Evolutionary conservation across 2,888 invertebrate species (phyloP).

Genomic region (Sarcophaga carnaria): DNA sequence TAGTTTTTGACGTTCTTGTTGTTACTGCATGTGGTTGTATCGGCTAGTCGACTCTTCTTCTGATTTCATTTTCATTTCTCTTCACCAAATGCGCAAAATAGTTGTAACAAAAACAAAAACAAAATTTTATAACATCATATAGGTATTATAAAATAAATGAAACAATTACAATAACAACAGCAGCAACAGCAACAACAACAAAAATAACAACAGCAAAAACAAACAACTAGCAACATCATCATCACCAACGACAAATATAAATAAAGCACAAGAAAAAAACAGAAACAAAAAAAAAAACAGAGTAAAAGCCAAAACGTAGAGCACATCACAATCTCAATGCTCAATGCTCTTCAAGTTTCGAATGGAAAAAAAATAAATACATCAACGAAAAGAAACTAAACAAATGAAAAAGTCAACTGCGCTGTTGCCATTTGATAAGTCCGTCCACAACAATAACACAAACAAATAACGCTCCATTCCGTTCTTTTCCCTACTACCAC

Average conservation of each 20-base stretch:
- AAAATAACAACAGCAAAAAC: neutral
- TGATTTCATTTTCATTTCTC: slow-evolving; percentile 54
- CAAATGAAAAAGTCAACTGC: slow-evolving; percentile 59
- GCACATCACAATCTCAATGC: slow-evolving; percentile 39
- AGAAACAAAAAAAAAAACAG: slow-evolving; percentile 29
- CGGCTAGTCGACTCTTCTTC: slow-evolving; percentile 70
- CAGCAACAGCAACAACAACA: slow-evolving; percentile 7
- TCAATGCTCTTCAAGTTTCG: slow-evolving; percentile 23
- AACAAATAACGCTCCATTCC: slow-evolving; percentile 28
- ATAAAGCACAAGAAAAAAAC: slow-evolving; percentile 9
- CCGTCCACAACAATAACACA: slow-evolving; percentile 29
- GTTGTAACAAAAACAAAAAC: slow-evolving; percentile 26
- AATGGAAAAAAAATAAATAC: slow-evolving; percentile 22
- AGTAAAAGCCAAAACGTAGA: slow-evolving; percentile 64
- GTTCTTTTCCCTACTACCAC: neutral
- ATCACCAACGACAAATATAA: neutral
- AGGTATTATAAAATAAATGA: slow-evolving; percentile 1
- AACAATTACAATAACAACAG: neutral
- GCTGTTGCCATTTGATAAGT: slow-evolving; percentile 65
- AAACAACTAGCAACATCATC: neutral
- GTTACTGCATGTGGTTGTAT: slow-evolving; percentile 47
- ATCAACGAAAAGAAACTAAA: neutral
- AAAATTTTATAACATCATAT: slow-evolving; percentile 16
- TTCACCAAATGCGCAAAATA: slow-evolving; percentile 49
- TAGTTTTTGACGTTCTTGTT: neutral